A percentile compares a stretch with the other conserved stretches of the same genome.
These are phyloP conservation scores for Lutjanus erythropterus DNA, from an alignment of 2,113 vertebrate genomes.

Conservation along the genomic window DNA sequence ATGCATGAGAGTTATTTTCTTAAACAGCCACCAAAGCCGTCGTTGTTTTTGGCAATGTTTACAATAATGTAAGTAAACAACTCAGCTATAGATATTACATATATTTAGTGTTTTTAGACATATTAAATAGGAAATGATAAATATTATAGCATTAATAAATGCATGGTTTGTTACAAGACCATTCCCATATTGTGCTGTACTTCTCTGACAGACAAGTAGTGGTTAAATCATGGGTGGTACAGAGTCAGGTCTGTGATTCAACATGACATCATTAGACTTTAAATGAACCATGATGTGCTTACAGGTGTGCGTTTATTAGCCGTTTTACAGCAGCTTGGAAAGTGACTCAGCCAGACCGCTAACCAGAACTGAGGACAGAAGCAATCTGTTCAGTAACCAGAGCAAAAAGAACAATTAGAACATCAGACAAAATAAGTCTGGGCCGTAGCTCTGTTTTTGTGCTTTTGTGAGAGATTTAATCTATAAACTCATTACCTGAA, in stretches of 20 bases:
- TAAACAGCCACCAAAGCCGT: too few species aligned
- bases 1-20: too few species aligned
- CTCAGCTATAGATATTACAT: too few species aligned
- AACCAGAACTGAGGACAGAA: slow-evolving; percentile 18
- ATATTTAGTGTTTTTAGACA: too few species aligned
- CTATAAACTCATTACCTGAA: slow-evolving; percentile 39
- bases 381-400: slow-evolving; percentile 18
- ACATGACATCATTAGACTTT: slow-evolving; percentile 36
- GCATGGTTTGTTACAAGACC: not conserved
- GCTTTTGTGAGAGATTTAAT: slow-evolving; percentile 15
- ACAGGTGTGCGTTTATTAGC: slow-evolving; percentile 62
- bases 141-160: too few species aligned
- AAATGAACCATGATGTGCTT: slow-evolving; percentile 57
- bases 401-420: not conserved
- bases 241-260: slow-evolving; percentile 35
- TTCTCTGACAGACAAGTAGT: slow-evolving; percentile 13
- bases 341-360: slow-evolving; percentile 25
- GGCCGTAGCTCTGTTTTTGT: not conserved
- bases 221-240: not conserved
- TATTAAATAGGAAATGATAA: too few species aligned
- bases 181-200: not conserved
- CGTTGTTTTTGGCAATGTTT: too few species aligned
- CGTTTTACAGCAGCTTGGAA: slow-evolving; percentile 19
- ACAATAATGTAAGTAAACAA: too few species aligned
- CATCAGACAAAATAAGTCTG: not conserved